Percentiles rank a stretch among this genome's conserved stretches.
phyloP scores from a whole-genome alignment of 1,140 invertebrate genomes.

The Bathynomus jamesi region DNA sequence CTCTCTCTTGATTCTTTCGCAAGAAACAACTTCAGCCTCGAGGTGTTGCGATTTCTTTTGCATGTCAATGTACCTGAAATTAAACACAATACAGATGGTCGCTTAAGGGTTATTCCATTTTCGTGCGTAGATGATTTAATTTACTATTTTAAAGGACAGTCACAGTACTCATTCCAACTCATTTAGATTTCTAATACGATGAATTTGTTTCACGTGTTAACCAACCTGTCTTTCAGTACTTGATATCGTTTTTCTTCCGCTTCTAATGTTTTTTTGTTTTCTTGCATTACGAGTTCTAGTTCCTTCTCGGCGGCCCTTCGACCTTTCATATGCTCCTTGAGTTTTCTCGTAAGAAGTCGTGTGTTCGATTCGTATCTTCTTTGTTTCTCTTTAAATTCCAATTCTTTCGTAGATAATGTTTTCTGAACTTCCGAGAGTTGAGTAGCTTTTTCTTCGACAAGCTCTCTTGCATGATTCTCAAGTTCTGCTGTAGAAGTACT shows the following conservation, averaged over 20 bases:
- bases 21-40: background rate
- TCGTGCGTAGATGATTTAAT: too few relatives aligned
- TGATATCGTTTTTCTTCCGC: conserved; percentile 5
- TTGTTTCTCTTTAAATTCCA: conserved; percentile 24
- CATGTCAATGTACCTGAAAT: background rate
- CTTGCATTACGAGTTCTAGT: conserved; percentile 35
- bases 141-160: too few relatives aligned
- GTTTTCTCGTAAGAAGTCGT: conserved; percentile 41
- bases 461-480: background rate
- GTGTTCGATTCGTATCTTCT: conserved; percentile 38
- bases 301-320: conserved; percentile 41
- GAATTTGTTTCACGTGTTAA: too few relatives aligned
- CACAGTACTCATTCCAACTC: too few relatives aligned
- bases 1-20: background rate
- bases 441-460: background rate
- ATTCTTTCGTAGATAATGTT: conserved; percentile 3
- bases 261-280: background rate
- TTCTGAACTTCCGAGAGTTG: conserved; percentile 20
- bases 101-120: too few relatives aligned
- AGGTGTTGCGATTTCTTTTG: background rate
- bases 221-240: conserved; percentile 25
- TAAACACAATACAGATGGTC: too few relatives aligned
- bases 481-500: background rate
- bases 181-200: background rate
- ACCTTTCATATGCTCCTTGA: conserved; percentile 39